phyloP scores from a whole-genome alignment of 2,888 invertebrate species.

The Tetanocera ferruginea region DNA sequence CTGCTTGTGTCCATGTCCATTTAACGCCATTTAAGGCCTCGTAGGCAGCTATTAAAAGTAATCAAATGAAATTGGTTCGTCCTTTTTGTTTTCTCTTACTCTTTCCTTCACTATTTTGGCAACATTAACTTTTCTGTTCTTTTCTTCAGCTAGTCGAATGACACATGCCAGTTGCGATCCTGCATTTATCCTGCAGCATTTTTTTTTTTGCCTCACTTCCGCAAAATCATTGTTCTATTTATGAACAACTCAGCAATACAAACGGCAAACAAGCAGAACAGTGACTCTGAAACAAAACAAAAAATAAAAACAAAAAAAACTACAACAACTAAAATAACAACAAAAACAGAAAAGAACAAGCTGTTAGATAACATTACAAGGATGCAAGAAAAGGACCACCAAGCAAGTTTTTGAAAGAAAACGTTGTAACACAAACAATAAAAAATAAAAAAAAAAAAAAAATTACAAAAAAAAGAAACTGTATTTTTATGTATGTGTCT shows the following conservation, averaged over 20 bases:
- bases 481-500: slow-evolving; percentile 12
- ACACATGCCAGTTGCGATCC: background rate
- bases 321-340: background rate
- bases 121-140: background rate
- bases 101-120: background rate
- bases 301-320: no score
- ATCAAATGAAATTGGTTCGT: slow-evolving; percentile 27
- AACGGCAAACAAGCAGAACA: background rate
- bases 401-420: background rate
- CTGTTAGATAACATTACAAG: background rate
- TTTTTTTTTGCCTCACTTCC: background rate
- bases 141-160: background rate
- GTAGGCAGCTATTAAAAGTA: background rate
- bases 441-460: background rate
- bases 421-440: background rate
- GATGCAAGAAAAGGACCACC: background rate
- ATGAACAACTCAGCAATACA: background rate
- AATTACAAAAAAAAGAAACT: background rate
- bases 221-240: background rate
- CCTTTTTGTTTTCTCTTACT: background rate
- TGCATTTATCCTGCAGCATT: slow-evolving; percentile 23
- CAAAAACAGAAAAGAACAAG: background rate
- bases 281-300: background rate
- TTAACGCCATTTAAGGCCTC: slow-evolving; percentile 1
- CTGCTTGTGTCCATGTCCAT: background rate